A percentile compares a stretch with the other conserved stretches of the same genome.
Evolutionary conservation across 2,888 invertebrate species (phyloP).

Genomic region (Neuroscelio doddi): DNA sequence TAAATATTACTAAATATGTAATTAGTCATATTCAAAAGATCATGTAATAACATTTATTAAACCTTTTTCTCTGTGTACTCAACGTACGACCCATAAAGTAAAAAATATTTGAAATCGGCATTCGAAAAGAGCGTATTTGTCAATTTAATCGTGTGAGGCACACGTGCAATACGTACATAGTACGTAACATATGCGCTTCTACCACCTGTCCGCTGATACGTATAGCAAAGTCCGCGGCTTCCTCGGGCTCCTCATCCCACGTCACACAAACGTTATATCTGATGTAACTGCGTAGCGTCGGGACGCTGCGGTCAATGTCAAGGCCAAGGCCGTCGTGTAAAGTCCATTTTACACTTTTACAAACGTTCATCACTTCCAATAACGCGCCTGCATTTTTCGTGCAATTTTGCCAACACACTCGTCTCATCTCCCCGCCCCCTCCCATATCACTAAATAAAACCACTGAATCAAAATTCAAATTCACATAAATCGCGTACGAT

Average conservation of each 20-base stretch:
- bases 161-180: neutral
- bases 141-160: conserved; percentile 6
- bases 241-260: conserved; percentile 37
- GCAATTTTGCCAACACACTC: neutral
- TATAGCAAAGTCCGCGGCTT: conserved; percentile 47
- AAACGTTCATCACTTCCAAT: conserved; percentile 30
- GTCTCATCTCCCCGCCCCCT: no score
- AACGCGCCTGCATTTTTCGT: conserved; percentile 1
- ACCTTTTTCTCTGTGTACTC: no score
- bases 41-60: no score
- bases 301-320: conserved; percentile 66
- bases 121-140: conserved; percentile 9
- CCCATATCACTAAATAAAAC: no score
- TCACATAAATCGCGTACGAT: no score
- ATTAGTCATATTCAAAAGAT: no score
- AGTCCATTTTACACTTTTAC: conserved; percentile 38
- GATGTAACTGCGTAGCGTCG: conserved; percentile 70
- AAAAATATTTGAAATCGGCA: no score
- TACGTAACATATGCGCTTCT: conserved; percentile 8
- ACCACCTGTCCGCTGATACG: conserved; percentile 40
- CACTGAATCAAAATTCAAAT: no score
- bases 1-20: no score
- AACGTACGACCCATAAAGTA: no score
- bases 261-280: conserved; percentile 54
- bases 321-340: conserved; percentile 58